These are phyloP conservation scores for Euwallacea fornicatus DNA, from an alignment of 1,140 invertebrate species.

Conservation along the genomic window DNA sequence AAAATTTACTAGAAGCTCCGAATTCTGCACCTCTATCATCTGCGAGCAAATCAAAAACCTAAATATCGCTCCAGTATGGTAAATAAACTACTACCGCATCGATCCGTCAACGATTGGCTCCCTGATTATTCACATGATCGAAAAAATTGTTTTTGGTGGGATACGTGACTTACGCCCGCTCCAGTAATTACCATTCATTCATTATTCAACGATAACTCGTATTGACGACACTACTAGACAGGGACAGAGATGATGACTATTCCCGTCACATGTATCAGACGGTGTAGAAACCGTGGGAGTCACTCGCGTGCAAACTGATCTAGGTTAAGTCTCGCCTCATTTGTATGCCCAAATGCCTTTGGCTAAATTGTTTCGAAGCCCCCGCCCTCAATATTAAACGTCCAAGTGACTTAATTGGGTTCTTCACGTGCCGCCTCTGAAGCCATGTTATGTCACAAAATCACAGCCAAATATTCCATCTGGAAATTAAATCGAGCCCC, in stretches of 20 bases:
- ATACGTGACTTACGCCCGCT: conserved; percentile 19
- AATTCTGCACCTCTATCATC: too few species aligned
- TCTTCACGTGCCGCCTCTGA: conserved; percentile 12
- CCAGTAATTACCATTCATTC: conserved; percentile 21
- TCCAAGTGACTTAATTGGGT: conserved; percentile 9
- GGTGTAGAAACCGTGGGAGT: conserved; percentile 36
- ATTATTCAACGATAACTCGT: conserved; percentile 21
- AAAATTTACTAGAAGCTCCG: too few species aligned
- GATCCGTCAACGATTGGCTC: too few species aligned
- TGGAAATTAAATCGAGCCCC: too few species aligned
- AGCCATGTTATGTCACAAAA: conserved; percentile 6
- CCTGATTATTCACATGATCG: too few species aligned
- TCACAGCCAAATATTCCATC: too few species aligned
- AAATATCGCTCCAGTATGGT: too few species aligned
- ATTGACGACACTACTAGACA: conserved; percentile 16
- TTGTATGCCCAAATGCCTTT: conserved; percentile 26
- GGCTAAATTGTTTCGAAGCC: conserved; percentile 31
- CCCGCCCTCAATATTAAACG: conserved; percentile 33
- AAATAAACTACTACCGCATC: too few species aligned
- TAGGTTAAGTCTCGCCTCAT: conserved; percentile 33
- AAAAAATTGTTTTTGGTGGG: background rate
- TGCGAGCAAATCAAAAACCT: too few species aligned
- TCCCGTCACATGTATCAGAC: conserved; percentile 26
- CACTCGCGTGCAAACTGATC: conserved; percentile 31
- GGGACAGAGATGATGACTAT: conserved; percentile 19